Evolutionary conservation across 53 echinoderm and acorn worm genomes (phyloP).

Genomic region (Temnopleurus reevesii): DNA sequence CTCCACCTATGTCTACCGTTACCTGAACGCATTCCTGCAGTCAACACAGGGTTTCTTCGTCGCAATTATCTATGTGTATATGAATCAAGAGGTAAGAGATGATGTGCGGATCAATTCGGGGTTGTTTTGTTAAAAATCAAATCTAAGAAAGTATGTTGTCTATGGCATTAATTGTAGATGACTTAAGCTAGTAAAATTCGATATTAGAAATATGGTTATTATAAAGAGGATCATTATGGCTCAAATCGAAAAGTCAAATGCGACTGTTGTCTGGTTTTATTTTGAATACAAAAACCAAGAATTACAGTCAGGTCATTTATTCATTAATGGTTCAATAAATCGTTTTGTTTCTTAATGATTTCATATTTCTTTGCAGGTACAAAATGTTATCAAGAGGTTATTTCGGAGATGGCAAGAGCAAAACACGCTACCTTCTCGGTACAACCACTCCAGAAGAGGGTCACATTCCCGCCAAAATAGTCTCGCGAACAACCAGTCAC

Average conservation of each 20-base stretch:
- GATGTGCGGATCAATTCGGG: too few species aligned
- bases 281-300: too few species aligned
- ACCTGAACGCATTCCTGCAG: slow-evolving; percentile 79
- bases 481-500: slow-evolving; percentile 56
- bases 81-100: slow-evolving; percentile 87
- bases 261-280: too few species aligned
- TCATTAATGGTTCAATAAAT: too few species aligned
- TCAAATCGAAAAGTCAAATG: too few species aligned
- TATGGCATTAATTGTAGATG: too few species aligned
- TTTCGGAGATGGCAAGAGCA: slow-evolving; percentile 76
- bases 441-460: slow-evolving; percentile 70
- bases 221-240: too few species aligned
- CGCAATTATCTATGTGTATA: slow-evolving; percentile 88
- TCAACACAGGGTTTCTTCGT: slow-evolving; percentile 94
- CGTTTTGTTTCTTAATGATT: not conserved
- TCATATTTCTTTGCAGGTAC: slow-evolving; percentile 55
- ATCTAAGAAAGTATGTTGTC: too few species aligned
- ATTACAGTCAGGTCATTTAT: too few species aligned
- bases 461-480: slow-evolving; percentile 69
- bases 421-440: slow-evolving; percentile 71
- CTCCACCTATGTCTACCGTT: slow-evolving; percentile 61
- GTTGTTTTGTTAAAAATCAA: too few species aligned
- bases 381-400: slow-evolving; percentile 74
- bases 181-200: too few species aligned
- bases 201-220: too few species aligned